Evolutionary conservation across 2,888 invertebrate genomes (phyloP), one percentile per base, ranked within the genome.

Genomic region (Margaritifera margaritifera): DNA sequence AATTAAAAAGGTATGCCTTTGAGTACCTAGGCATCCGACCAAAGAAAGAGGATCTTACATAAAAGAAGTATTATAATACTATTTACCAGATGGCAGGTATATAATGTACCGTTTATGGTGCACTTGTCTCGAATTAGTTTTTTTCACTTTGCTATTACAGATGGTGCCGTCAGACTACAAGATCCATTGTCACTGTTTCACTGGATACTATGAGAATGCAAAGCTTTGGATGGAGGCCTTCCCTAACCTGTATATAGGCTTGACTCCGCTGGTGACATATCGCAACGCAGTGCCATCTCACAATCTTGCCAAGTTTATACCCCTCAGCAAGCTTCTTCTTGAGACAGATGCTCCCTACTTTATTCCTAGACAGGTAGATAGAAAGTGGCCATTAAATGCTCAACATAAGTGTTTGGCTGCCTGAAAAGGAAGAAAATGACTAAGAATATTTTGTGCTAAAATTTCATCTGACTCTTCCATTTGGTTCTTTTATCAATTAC

Each of bases 291-390:
- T 68, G 24, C 80, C 79, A 0, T 80, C 86, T 4, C 82, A 82
- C 56, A 87, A 89, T 24, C 88, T 90, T 18, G 89, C 89, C 19
- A 68, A 78, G 27, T 75, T 83, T 2, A 85, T 91, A 50, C 90
- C 91, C 3, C 81, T 91, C 4, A 79, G 89, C 61, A 76, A 89
- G 58, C 84, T 91, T 4, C 84, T 91, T 11, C 80, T 91, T 5
- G 91, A 91, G 81, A 91, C 91, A 2, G 91, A 91, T 83, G 88
- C 91, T 1, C 91, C 91, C 3, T 91, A 91, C 75, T 91, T 91
- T 81, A 69, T 90, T 22, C 91, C 91, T 8, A 70, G 78, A 74
- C 68, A 69, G 71, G 86, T 88, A 60, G 77, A 82, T 78, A 59
- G 52, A 53, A 59, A 65, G 19, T 25, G 6, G 53, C 27, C 50